Evolutionary conservation across 2,888 invertebrate genomes (phyloP).

Genomic region (Chouioia cunea): DNA sequence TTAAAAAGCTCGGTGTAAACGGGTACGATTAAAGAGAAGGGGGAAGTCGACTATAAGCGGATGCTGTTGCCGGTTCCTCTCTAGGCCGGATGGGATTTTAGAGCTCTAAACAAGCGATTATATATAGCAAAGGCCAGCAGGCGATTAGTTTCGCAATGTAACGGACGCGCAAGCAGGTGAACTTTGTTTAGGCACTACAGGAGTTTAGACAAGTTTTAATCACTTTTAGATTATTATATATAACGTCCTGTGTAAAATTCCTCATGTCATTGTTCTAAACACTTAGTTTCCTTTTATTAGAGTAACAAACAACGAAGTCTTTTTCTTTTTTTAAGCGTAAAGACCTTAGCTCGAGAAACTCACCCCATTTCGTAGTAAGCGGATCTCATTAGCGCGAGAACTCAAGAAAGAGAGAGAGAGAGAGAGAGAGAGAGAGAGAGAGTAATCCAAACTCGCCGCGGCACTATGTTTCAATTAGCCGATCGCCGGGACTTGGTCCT

Average conservation of each 20-base stretch:
- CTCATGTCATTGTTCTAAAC: too few species aligned
- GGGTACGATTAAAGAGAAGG: too few species aligned
- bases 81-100: slow-evolving; percentile 42
- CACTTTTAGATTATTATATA: too few species aligned
- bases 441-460: slow-evolving; percentile 35
- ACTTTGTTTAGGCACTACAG: too few species aligned
- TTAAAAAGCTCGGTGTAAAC: slow-evolving; percentile 64
- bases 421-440: slow-evolving; percentile 1
- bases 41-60: too few species aligned
- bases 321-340: not conserved
- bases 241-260: too few species aligned
- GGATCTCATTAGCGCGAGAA: slow-evolving; percentile 43
- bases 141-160: slow-evolving; percentile 41
- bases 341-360: slow-evolving; percentile 25
- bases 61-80: not conserved
- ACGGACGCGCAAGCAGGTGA: not conserved
- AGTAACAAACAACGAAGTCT: not conserved
- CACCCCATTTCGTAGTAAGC: not conserved
- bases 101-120: slow-evolving; percentile 37
- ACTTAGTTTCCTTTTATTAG: slow-evolving; percentile 13
- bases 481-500: slow-evolving; percentile 12
- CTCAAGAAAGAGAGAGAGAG: too few species aligned
- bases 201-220: too few species aligned
- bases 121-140: not conserved
- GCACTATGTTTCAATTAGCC: slow-evolving; percentile 46